phyloP scores from a whole-genome alignment of 2,113 vertebrate genomes.

The Sarotherodon lohbergeri region DNA sequence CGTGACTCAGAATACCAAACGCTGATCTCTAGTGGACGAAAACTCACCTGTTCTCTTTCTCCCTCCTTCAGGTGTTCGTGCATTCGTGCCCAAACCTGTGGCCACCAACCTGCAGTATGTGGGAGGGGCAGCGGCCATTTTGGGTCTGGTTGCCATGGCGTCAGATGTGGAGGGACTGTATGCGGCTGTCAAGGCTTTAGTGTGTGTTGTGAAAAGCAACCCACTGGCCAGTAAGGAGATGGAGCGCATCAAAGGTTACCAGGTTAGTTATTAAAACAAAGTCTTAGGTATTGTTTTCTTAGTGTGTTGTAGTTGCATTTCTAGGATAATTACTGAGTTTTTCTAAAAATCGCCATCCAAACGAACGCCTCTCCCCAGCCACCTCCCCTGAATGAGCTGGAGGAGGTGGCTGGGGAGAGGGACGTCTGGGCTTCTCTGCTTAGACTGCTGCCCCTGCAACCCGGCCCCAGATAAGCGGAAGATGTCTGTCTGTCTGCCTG shows the following conservation, averaged over 20 bases:
- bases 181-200: slow-evolving; percentile 95
- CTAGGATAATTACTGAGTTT: not conserved
- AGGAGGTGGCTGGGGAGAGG: not conserved
- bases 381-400: fast-evolving
- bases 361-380: too few species aligned
- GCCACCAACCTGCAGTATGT: slow-evolving; percentile 95
- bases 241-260: slow-evolving; percentile 98
- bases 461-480: fast-evolving
- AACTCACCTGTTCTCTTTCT: not conserved
- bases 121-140: slow-evolving; percentile 93
- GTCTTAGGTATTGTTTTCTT: too few species aligned
- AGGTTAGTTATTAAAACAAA: slow-evolving; percentile 44
- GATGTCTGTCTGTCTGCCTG: not conserved
- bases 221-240: slow-evolving; percentile 97
- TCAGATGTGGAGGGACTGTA: slow-evolving; percentile 97
- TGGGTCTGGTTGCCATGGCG: slow-evolving; percentile 97
- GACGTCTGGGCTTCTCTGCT: fast-evolving
- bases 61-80: slow-evolving; percentile 82
- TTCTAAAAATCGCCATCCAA: not conserved
- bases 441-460: fast-evolving
- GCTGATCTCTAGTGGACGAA: not conserved
- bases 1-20: too few species aligned
- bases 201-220: slow-evolving; percentile 97
- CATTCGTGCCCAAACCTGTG: slow-evolving; percentile 91
- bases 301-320: not conserved